phyloP scores from a whole-genome alignment of 1,140 invertebrate species.

The Nephila pilipes region DNA sequence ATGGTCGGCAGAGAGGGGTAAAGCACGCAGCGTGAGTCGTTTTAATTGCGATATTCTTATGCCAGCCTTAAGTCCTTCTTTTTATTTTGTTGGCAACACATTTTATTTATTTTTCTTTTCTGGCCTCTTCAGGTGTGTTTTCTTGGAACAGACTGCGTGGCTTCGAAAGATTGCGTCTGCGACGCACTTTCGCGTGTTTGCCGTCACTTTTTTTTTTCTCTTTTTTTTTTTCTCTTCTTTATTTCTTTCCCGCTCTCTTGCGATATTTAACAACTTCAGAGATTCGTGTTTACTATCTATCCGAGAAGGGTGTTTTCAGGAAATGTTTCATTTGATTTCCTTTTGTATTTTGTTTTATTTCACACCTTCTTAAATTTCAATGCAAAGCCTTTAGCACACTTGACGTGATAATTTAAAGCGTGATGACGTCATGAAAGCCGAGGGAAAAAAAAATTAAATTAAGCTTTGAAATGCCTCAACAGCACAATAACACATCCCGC shows the following conservation, averaged over 20 bases:
- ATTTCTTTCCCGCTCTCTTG: not conserved
- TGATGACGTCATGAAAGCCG: too few species aligned
- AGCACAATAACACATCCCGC: too few species aligned
- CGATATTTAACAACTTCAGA: not conserved
- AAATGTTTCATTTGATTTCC: not conserved
- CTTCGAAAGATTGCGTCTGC: constrained; percentile 32
- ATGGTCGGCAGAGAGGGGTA: not conserved
- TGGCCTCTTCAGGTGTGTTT: constrained; percentile 28
- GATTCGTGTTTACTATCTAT: not conserved
- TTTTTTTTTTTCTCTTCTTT: not conserved
- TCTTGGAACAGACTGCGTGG: constrained; percentile 59
- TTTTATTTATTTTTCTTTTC: constrained; percentile 24
- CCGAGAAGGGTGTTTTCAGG: not conserved
- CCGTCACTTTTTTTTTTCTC: not conserved
- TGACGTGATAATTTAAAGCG: too few species aligned
- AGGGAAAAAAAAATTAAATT: too few species aligned
- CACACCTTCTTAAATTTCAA: too few species aligned
- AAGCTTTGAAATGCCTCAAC: too few species aligned
- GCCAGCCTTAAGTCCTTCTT: not conserved
- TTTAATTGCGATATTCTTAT: constrained; percentile 37
- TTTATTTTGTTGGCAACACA: not conserved
- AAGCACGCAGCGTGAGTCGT: constrained; percentile 17
- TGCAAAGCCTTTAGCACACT: too few species aligned
- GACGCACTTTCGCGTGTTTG: constrained; percentile 20
- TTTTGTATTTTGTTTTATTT: not conserved